These are phyloP conservation scores for Syrmaticus mikado DNA, from an alignment of 2,113 vertebrate genomes.

Conservation along the genomic window DNA sequence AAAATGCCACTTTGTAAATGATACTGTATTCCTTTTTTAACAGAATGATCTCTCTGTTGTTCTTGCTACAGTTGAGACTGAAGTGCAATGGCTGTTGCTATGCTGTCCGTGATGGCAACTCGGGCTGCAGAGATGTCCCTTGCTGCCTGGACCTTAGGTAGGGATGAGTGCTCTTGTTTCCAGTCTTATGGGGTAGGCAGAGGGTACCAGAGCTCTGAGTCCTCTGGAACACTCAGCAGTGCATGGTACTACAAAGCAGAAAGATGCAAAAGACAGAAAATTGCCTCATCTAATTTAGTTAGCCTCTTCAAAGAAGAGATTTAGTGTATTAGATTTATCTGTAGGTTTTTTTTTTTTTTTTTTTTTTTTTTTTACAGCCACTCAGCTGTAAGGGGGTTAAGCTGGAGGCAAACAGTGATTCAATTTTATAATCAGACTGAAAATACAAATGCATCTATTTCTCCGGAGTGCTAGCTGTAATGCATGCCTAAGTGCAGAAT, in stretches of 20 bases:
- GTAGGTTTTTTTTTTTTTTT: background rate
- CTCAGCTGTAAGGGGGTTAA: slow-evolving; percentile 23
- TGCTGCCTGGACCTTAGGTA: background rate
- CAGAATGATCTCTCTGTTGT: background rate
- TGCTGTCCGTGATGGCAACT: background rate
- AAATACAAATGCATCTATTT: slow-evolving; percentile 24
- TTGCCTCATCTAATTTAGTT: background rate
- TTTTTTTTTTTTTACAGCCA: background rate
- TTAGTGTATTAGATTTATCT: slow-evolving; percentile 34
- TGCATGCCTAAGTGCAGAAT: background rate
- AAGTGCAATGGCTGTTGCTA: background rate
- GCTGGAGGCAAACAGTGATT: slow-evolving; percentile 28
- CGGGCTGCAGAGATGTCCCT: background rate
- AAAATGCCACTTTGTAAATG: background rate
- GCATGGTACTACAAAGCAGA: background rate
- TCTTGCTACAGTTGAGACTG: background rate
- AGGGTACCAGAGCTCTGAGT: background rate
- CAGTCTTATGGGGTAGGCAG: background rate
- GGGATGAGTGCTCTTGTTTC: background rate
- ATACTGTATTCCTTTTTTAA: background rate
- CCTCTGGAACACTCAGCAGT: background rate
- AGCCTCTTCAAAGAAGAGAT: slow-evolving; percentile 5
- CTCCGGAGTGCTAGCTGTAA: slow-evolving; percentile 15
- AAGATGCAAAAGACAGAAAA: background rate
- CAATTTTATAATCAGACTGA: slow-evolving; percentile 24